Evolutionary conservation across 2,888 invertebrate species (phyloP), one percentile per base, ranked within the genome.

Genomic region (Meteorus cinctellus): DNA sequence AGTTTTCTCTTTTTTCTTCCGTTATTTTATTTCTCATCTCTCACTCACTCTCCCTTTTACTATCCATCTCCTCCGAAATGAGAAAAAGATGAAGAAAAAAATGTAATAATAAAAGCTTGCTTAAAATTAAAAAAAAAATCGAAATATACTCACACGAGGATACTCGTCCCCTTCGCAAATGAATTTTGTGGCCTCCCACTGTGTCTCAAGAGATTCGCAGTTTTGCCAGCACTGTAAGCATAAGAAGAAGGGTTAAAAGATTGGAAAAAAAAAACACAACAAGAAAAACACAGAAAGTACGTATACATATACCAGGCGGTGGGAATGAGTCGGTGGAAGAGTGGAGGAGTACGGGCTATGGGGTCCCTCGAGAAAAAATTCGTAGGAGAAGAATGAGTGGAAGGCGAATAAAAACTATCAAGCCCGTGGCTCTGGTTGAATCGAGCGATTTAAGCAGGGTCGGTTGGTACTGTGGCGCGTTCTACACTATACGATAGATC

Each of bases 201-300:
- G 85, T 78, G 84, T 84, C 84, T 88, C 86, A 81, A 89, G 82
- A 75, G 82, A 78, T 82, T 87, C 86, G 86, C 89, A 89, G 81
- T 84, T 84, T 79, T 84, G 84, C 89, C 88, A 88, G 80, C 89
- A 89, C 89, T 89, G 86, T 77, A 84, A 88, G 67, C 81, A 84
- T 77, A 80, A 80, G 78, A 74, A 79, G 76, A 81, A 78, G 80
- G 80, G 74, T 76, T 67, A 71, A 74, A 72, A 77, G 77, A 76
- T 79, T 81, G 80, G 78, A 73, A 74, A 79, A 72, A 74, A 65
- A 72, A 77, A 72, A 68, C 16, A 72, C 36, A 68, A 27, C 19
- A 60, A 51, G 19, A 41, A 74, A 63, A 63, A 71, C 31, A 36
- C 29, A 36, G 24, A 75, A 55, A 27, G 65, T 71, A 70, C 24